Evolutionary conservation across 2,888 invertebrate species (phyloP), one percentile per base, ranked within the genome.

Genomic region (Daptonema setosum): DNA sequence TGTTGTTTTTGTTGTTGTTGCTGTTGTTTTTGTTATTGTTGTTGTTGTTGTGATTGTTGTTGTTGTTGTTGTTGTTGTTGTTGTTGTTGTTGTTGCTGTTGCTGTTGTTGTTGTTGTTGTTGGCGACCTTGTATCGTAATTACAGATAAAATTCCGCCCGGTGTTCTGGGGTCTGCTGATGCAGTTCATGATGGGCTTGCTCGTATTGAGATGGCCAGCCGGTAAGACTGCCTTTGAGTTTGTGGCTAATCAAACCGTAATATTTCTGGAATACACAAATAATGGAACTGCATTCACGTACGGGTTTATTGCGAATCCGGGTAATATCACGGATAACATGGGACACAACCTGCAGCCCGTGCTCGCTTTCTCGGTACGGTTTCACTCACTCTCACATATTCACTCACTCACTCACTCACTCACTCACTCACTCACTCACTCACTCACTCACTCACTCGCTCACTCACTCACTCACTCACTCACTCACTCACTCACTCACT

Each of bases 211-310:
- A 50, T 87, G 85, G 85, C 74, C 79, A 1, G 22, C 52, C 5
- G 52, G 52, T 11, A 2, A 52, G 17, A 5, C 2, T 29, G 52
- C 30, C 29, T 78, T 87, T 61, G 68, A 76, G 54, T 82, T 81
- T 66, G 71, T 83, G 55, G 80, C 83, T 0, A 73, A 68, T 25
- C 78, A 81, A 74, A 79, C 81, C 0, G 80, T 83, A 1, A 78
- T 77, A 0, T 90, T 95, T 68, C 73, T 95, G 55, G 76, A 77
- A 3, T 91, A 81, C 68, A 81, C 86, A 0, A 77, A 81, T 58
- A 77, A 79, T 0, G 93, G 91, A 0, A 81, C 87, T 0, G 77
- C 76, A 1, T 90, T 93, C 68, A 83, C 88, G 0, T 95, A 84
- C 67, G 86, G 68, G 0, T 70, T 68, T 57, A 60, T 70, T n/a